These are phyloP conservation scores for Accipiter virgatus DNA, from an alignment of 2,113 vertebrate genomes.

Conservation along the genomic window DNA sequence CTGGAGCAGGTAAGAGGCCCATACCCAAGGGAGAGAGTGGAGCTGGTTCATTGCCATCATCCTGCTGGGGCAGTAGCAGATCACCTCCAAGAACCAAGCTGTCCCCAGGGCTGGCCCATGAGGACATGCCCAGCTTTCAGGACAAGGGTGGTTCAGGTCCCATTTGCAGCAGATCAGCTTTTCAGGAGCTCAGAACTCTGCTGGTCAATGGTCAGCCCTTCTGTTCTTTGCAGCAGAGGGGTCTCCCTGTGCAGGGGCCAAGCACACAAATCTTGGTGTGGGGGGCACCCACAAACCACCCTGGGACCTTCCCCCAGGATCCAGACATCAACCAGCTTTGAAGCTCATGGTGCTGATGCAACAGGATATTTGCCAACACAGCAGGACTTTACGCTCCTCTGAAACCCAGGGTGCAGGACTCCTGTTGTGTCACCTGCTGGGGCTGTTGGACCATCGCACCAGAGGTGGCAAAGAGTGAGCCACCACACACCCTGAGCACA, in stretches of 20 bases:
- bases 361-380: not conserved
- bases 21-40: accelerated
- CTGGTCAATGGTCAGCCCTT: not conserved
- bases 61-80: not conserved
- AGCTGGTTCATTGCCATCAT: not conserved
- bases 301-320: too few relatives aligned
- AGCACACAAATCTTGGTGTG: not conserved
- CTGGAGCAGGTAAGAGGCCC: not conserved
- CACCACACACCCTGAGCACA: too few relatives aligned
- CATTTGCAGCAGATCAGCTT: not conserved
- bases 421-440: accelerated
- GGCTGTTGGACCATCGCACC: not conserved
- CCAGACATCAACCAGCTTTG: not conserved
- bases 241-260: too few relatives aligned
- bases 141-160: not conserved
- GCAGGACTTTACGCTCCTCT: accelerated
- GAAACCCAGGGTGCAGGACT: not conserved
- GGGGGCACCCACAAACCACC: not conserved
- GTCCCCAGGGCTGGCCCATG: not conserved
- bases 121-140: not conserved
- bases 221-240: not conserved
- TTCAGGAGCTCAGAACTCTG: not conserved
- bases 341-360: not conserved
- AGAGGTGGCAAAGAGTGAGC: accelerated
- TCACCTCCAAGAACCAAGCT: not conserved